Percentiles rank a stretch among this genome's conserved stretches.
Evolutionary conservation across 2,113 vertebrate species (phyloP).

Genomic region (Rhizomys pruinosus): DNA sequence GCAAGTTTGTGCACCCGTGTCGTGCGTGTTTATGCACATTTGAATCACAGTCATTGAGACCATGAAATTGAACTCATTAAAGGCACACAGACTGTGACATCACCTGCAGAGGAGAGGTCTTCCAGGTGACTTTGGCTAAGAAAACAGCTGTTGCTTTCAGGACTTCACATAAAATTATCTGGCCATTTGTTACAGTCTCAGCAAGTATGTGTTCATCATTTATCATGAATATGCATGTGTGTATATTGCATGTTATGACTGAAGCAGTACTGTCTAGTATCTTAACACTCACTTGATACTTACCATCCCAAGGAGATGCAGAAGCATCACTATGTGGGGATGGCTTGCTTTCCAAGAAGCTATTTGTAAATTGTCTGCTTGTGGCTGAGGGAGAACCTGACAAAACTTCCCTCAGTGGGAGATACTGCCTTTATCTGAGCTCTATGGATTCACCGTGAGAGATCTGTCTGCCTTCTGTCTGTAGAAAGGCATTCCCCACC

Average conservation of each 20-base stretch:
- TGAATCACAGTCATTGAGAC: not conserved
- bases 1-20: too few relatives aligned
- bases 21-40: not conserved
- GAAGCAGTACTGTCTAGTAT: not conserved
- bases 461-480: too few relatives aligned
- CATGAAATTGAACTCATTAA: not conserved
- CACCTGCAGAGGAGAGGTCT: not conserved
- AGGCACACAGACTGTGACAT: not conserved
- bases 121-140: not conserved
- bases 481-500: not conserved
- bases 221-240: not conserved
- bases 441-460: not conserved
- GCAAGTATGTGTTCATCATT: not conserved
- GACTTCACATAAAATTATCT: not conserved
- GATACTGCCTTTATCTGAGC: not conserved
- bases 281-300: not conserved
- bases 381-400: not conserved
- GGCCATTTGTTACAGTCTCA: not conserved
- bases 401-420: accelerated
- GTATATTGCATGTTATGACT: not conserved
- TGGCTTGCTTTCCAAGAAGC: not conserved
- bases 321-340: not conserved
- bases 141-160: not conserved
- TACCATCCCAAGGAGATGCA: not conserved
- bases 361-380: too few relatives aligned